These are phyloP conservation scores for Xenopus borealis DNA, from an alignment of 2,113 vertebrate genomes.

Conservation along the genomic window DNA sequence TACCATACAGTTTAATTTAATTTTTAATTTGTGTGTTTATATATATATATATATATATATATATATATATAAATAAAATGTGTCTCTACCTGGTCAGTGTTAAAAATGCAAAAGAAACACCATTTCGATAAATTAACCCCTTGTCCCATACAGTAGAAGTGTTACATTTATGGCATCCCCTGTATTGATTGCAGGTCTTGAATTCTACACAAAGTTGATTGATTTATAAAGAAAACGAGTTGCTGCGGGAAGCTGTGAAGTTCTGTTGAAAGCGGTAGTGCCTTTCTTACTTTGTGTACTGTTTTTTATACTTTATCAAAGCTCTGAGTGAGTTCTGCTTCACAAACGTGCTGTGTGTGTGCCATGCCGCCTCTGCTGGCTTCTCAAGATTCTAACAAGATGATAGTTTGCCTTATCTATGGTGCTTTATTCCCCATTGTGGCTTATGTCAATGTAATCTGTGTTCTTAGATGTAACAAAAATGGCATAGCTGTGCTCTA, in stretches of 20 bases:
- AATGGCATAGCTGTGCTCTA: not conserved
- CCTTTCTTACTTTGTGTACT: constrained; percentile 82
- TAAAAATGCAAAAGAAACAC: constrained; percentile 24
- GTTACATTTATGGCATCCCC: constrained; percentile 52
- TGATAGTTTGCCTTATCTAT: constrained; percentile 43
- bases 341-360: constrained; percentile 40
- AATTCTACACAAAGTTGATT: constrained; percentile 52
- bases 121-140: constrained; percentile 51
- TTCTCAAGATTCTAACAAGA: constrained; percentile 40
- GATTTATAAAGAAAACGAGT: constrained; percentile 55
- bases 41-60: not conserved
- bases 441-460: constrained; percentile 54
- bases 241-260: constrained; percentile 79
- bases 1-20: constrained; percentile 61
- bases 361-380: constrained; percentile 45
- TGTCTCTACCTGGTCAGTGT: constrained; percentile 59
- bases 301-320: constrained; percentile 62
- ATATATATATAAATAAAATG: constrained; percentile 55
- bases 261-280: constrained; percentile 88
- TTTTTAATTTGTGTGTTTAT: constrained; percentile 50
- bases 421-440: constrained; percentile 60
- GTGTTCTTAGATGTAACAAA: constrained; percentile 34
- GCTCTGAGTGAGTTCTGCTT: constrained; percentile 51
- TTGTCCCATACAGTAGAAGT: constrained; percentile 35
- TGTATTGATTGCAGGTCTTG: constrained; percentile 88